phyloP scores from a whole-genome alignment of 2,113 vertebrate genomes.

The Albula glossodonta region DNA sequence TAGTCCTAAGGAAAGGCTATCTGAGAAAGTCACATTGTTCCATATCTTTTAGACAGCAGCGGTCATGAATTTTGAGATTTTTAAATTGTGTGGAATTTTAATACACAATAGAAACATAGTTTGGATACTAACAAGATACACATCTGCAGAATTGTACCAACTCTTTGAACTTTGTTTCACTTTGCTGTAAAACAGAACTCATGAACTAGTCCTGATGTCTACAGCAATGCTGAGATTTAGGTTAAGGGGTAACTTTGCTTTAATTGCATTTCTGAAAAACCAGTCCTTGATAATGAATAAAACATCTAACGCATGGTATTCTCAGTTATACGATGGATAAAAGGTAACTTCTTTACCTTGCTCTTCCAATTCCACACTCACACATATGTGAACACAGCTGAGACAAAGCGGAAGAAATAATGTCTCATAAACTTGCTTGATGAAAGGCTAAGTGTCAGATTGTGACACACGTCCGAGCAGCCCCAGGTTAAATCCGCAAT shows the following conservation, averaged over 20 bases:
- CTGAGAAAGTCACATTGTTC: not conserved
- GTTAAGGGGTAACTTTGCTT: too few species aligned
- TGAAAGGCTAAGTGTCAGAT: not conserved
- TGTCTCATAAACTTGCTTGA: not conserved
- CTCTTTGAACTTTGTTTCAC: too few species aligned
- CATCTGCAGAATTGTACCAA: too few species aligned
- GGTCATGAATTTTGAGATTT: not conserved
- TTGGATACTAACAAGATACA: too few species aligned
- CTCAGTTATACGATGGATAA: too few species aligned
- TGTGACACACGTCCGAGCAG: not conserved
- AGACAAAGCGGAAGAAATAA: not conserved
- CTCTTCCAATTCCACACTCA: not conserved
- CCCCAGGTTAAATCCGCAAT: conserved; percentile 60
- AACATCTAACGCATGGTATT: too few species aligned
- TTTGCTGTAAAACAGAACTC: too few species aligned
- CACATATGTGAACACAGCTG: not conserved
- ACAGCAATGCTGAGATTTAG: too few species aligned
- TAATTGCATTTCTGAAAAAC: too few species aligned
- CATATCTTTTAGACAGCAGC: not conserved
- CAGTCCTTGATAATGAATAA: too few species aligned
- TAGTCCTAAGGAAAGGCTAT: not conserved
- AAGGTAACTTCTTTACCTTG: too few species aligned
- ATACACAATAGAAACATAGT: not conserved
- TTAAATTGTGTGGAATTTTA: not conserved
- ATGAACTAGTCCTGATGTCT: too few species aligned